Percentiles rank a stretch among this genome's conserved stretches.
These are phyloP conservation scores for Pedetes capensis DNA, from an alignment of 2,113 vertebrate genomes.

Conservation along the genomic window DNA sequence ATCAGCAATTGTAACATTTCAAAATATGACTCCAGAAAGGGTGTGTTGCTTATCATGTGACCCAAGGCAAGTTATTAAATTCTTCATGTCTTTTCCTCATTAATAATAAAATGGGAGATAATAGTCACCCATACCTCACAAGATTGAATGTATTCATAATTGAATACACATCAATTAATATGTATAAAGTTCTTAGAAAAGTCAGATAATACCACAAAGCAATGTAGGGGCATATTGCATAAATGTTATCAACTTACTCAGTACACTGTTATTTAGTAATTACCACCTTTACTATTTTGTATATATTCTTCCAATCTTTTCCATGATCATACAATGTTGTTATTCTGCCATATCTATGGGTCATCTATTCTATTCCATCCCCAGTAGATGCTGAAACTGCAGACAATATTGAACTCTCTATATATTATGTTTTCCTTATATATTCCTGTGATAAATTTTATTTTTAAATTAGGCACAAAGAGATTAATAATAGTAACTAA, in stretches of 20 bases:
- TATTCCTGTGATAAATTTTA: neutral
- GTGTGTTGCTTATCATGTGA: neutral
- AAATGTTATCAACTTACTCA: neutral
- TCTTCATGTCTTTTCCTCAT: neutral
- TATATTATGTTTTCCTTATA: neutral
- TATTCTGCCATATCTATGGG: too few relatives aligned
- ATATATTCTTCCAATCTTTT: neutral
- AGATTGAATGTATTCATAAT: neutral
- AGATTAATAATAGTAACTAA: neutral
- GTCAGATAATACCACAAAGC: neutral
- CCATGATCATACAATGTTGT: too few relatives aligned
- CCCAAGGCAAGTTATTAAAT: neutral
- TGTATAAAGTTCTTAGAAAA: neutral
- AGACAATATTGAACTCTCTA: neutral
- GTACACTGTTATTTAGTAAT: neutral
- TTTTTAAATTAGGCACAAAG: neutral
- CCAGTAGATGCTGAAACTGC: neutral
- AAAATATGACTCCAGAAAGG: neutral
- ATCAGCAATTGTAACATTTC: neutral
- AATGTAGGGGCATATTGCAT: too few relatives aligned
- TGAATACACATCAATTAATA: neutral
- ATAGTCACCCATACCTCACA: neutral
- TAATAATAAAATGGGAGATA: neutral
- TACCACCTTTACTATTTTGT: neutral
- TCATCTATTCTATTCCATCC: too few relatives aligned